Evolutionary conservation across 2,797 vertebrate species (phyloP).

Genomic region (Falco naumanni): DNA sequence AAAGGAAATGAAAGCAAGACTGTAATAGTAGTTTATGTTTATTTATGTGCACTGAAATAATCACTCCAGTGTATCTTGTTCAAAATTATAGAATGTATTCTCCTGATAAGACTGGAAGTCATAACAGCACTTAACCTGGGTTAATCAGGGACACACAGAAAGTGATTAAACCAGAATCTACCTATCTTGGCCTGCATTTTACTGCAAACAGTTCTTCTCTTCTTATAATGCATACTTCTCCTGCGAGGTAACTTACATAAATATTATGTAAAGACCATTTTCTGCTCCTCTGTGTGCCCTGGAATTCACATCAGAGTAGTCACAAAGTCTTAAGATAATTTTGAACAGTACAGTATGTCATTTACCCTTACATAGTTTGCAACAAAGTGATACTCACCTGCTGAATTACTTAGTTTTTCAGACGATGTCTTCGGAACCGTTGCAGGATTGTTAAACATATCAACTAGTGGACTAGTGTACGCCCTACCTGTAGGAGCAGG

Average conservation of each 20-base stretch:
- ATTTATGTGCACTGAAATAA: not conserved
- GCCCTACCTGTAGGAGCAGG: conserved; percentile 87
- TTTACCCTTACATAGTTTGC: not conserved
- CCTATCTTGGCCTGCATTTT: not conserved
- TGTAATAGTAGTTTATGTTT: not conserved
- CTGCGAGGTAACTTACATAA: not conserved
- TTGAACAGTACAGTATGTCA: not conserved
- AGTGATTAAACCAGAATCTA: not conserved
- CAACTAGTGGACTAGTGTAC: conserved; percentile 88
- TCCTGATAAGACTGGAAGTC: not conserved
- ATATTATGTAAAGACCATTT: not conserved
- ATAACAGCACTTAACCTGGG: not conserved
- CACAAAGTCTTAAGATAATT: not conserved
- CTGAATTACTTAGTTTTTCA: conserved; percentile 60
- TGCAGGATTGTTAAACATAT: conserved; percentile 89
- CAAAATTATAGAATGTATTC: not conserved
- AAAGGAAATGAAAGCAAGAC: not conserved
- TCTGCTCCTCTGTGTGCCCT: not conserved
- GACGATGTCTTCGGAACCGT: conserved; percentile 57
- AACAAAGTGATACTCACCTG: conserved; percentile 55
- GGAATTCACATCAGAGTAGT: not conserved
- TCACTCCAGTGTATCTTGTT: not conserved
- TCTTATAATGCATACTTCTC: not conserved
- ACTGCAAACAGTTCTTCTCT: not conserved
- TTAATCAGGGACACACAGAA: not conserved